Percentiles rank a stretch among this genome's conserved stretches.
Conservation (phyloP, 37 sponge, comb jelly and placozoan genomes). For the Amphimedon queenslandica region DNA sequence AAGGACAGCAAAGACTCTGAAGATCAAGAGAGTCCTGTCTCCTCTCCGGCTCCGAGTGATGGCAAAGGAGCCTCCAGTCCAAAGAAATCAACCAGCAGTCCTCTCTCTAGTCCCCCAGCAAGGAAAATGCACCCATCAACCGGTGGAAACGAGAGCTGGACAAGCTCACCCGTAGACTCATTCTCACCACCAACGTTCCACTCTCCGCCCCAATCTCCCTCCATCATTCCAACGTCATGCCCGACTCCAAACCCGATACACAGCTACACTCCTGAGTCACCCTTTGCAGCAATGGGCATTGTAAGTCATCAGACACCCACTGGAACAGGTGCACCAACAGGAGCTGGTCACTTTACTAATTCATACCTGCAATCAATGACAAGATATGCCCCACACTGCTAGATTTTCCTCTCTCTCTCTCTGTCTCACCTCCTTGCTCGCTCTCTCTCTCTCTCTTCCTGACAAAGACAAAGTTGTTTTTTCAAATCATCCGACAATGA, state of each 20-base stretch:
- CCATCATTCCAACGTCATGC: conserved; percentile 12
- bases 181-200: conserved; percentile 30
- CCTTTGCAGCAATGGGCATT: conserved; percentile 39
- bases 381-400: conserved; percentile 47
- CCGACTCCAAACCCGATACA: conserved; percentile 3
- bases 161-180: conserved; percentile 29
- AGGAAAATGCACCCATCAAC: background rate
- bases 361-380: conserved; percentile 23
- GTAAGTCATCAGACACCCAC: conserved; percentile 30
- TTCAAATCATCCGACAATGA: no score
- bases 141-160: conserved; percentile 23
- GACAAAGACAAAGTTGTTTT: no score
- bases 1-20: conserved; percentile 19
- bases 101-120: background rate
- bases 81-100: background rate
- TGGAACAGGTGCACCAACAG: background rate
- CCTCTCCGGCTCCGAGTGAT: conserved; percentile 43
- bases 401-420: no score
- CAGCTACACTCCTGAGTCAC: conserved; percentile 1
- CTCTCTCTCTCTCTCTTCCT: no score
- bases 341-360: background rate
- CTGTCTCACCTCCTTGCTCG: no score
- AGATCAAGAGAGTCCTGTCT: conserved; percentile 27
- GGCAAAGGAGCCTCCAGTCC: conserved; percentile 45
- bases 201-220: conserved; percentile 48